Evolutionary conservation across 1,140 invertebrate species (phyloP).

Genomic region (Panagrolaimus sp.): DNA sequence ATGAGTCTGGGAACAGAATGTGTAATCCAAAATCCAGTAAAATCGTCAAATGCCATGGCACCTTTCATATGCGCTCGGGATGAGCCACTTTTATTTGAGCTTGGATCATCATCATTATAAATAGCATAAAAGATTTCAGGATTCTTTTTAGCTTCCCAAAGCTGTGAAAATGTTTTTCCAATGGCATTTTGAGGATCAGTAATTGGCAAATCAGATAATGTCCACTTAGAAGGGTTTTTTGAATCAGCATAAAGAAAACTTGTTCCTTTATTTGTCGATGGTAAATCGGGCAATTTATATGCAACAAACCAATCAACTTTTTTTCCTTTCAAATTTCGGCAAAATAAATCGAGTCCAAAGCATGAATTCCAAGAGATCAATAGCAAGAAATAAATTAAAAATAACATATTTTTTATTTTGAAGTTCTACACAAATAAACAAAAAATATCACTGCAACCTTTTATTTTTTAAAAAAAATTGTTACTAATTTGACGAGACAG

Average conservation of each 20-base stretch:
- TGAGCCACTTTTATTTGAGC: constrained; percentile 36
- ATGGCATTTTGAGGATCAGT: neutral
- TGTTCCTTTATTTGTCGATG: neutral
- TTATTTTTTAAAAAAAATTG: too few species aligned
- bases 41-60: constrained; percentile 68
- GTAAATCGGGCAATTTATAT: neutral
- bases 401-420: too few species aligned
- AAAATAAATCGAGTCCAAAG: neutral
- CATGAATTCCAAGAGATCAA: too few species aligned
- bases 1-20: constrained; percentile 78
- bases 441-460: too few species aligned
- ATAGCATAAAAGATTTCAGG: constrained; percentile 29
- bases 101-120: constrained; percentile 40
- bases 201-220: neutral
- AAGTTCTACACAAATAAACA: too few species aligned
- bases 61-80: constrained; percentile 59
- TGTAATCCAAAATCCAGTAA: constrained; percentile 76
- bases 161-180: neutral
- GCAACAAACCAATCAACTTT: neutral
- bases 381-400: too few species aligned
- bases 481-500: too few species aligned
- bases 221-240: neutral
- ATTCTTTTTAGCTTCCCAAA: neutral
- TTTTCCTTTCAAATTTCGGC: neutral
- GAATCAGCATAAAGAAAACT: neutral